A percentile compares a stretch with the other conserved stretches of the same genome.
Evolutionary conservation across 2,888 invertebrate species (phyloP).

Genomic region (Machimus atricapillus): DNA sequence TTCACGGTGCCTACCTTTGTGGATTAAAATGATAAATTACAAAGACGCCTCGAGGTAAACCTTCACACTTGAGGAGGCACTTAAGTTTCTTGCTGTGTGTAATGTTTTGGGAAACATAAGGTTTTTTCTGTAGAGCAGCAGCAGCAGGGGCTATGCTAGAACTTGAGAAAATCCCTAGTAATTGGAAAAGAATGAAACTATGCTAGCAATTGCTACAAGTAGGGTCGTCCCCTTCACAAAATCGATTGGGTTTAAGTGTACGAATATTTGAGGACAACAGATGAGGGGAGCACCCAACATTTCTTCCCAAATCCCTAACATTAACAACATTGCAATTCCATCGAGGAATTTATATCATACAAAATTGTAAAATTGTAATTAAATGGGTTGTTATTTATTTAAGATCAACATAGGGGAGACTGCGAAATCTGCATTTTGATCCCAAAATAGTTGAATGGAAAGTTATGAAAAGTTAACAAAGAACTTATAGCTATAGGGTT

Average conservation of each 20-base stretch:
- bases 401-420: neutral
- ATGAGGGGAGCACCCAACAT: neutral
- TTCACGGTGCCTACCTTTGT: neutral
- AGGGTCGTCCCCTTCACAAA: neutral
- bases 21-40: neutral
- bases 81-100: neutral
- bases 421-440: neutral
- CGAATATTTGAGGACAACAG: neutral
- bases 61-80: neutral
- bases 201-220: neutral
- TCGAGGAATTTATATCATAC: neutral
- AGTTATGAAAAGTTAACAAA: too few relatives aligned
- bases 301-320: neutral
- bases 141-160: neutral
- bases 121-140: neutral
- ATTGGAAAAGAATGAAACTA: neutral
- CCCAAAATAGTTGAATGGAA: neutral
- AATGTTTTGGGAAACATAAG: neutral
- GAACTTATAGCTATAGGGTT: too few relatives aligned
- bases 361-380: neutral
- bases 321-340: neutral
- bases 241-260: neutral
- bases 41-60: neutral
- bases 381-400: neutral
- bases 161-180: neutral